Evolutionary conservation across 2,113 vertebrate species (phyloP), one percentile per base, ranked within the genome.

Genomic region (Glaucomys volans): DNA sequence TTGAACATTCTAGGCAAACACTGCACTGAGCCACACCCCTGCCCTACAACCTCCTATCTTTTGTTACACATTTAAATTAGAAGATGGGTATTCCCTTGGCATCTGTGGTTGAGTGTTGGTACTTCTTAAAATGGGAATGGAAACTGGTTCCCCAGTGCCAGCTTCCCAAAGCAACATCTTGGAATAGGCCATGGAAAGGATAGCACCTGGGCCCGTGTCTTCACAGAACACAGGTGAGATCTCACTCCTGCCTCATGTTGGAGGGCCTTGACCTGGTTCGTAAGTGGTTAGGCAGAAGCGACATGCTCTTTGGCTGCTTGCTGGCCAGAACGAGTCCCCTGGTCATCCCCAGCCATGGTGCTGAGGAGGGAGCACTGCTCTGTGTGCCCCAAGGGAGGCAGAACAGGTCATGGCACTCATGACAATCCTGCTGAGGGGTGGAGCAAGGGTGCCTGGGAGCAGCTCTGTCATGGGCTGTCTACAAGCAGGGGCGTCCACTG

Each of bases 41-140:
- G 16, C 30, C 47, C 20, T 47, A 22, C 44, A 79, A 3, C 5
- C 82, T 76, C 44, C n/a, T 35, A 1, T 75, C 42, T 57, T 91
- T 8, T 44, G n/a, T 64, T 28, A 14, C 30, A 32, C 50, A 13
- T 84, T 84, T 75, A 62, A 59, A 6, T 89, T 20, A 67, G 90
- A n/a, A 0, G 35, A 24, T 20, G n/a, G 5, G n/a, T 80, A 5
- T 59, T 77, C 64, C 35, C 64, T 83, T 14, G 37, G 50, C 66
- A 54, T 47, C 85, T n/a, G 54, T 67, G 81, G 40, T 37, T 22
- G 75, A 95, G 42, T 52, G 64, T 75, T 57, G 66, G 84, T 26
- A n/a, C 40, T 88, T 8, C 4, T 26, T 32, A 8, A 4, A 24
- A 47, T 14, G n/a, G 9, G 9, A 50, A 79, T 89, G 35, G 85